phyloP scores from a whole-genome alignment of 1,140 invertebrate species.

The Lysiphlebus fabarum region DNA sequence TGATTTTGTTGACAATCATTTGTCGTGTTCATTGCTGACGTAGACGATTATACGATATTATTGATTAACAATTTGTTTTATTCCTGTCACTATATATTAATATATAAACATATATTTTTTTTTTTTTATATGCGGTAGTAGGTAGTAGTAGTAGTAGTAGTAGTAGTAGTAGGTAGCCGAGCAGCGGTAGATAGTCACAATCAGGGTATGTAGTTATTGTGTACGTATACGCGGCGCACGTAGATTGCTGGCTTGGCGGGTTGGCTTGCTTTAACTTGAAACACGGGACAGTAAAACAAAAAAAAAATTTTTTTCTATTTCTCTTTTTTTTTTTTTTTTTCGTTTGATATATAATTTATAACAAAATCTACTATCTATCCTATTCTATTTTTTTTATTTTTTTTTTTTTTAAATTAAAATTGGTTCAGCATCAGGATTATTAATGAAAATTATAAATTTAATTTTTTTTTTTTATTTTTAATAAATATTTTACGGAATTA shows the following conservation, averaged over 20 bases:
- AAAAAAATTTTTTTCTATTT: constrained; percentile 25
- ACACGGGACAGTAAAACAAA: constrained; percentile 42
- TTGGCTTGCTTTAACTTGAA: constrained; percentile 54
- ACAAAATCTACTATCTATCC: not conserved
- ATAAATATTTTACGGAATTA: too few species aligned
- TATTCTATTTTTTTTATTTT: not conserved
- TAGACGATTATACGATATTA: constrained; percentile 19
- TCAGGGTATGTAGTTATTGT: constrained; percentile 43
- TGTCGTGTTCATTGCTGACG: constrained; percentile 29
- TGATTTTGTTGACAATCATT: too few species aligned
- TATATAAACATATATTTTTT: constrained; percentile 7
- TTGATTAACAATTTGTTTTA: constrained; percentile 13
- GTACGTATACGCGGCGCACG: constrained; percentile 53
- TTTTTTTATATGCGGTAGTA: constrained; percentile 27
- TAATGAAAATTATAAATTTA: not conserved
- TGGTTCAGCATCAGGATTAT: not conserved
- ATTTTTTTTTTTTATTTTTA: not conserved
- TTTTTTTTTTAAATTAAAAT: constrained; percentile 5
- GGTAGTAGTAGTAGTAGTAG: constrained; percentile 49
- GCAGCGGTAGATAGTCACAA: constrained; percentile 36
- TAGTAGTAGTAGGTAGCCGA: constrained; percentile 37
- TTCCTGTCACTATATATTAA: constrained; percentile 13
- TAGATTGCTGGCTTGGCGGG: constrained; percentile 47
- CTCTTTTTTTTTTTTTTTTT: not conserved
- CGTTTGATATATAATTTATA: too few species aligned